Percentiles rank a stretch among this genome's conserved stretches.
phyloP scores from a whole-genome alignment of 2,888 invertebrate genomes.

The Incurvaria masculella region DNA sequence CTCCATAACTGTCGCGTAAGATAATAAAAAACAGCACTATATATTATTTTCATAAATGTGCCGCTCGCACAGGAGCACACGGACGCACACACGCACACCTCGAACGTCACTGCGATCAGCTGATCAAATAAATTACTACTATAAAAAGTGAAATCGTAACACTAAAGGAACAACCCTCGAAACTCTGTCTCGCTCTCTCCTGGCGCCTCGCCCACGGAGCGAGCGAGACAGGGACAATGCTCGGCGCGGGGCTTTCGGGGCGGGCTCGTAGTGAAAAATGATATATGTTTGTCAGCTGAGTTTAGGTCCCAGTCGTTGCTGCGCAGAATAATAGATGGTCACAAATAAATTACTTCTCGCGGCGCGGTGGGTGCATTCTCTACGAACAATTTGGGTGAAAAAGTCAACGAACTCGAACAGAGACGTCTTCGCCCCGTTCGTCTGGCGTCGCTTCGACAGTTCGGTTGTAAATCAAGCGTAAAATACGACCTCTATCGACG shows the following conservation, averaged over 20 bases:
- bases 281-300: conserved; percentile 58
- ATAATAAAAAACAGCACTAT: conserved; percentile 41
- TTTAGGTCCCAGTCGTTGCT: conserved; percentile 52
- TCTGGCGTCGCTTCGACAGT: neutral
- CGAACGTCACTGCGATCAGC: conserved; percentile 56
- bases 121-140: conserved; percentile 57
- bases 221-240: conserved; percentile 24
- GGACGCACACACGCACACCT: conserved; percentile 22
- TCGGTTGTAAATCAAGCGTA: neutral
- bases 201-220: conserved; percentile 1
- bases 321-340: conserved; percentile 58
- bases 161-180: conserved; percentile 33
- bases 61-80: conserved; percentile 33
- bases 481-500: neutral
- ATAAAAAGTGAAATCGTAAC: conserved; percentile 56
- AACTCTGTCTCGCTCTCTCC: conserved; percentile 26
- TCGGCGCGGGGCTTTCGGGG: conserved; percentile 4
- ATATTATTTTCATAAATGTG: conserved; percentile 51
- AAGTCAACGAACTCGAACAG: neutral
- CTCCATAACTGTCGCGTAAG: neutral
- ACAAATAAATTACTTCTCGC: conserved; percentile 47
- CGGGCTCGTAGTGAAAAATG: conserved; percentile 40
- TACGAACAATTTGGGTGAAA: conserved; percentile 24
- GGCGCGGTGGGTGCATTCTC: conserved; percentile 44
- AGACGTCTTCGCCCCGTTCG: neutral